Evolutionary conservation across 2,888 invertebrate species (phyloP).

Genomic region (Gymnoscelis rufifasciata): DNA sequence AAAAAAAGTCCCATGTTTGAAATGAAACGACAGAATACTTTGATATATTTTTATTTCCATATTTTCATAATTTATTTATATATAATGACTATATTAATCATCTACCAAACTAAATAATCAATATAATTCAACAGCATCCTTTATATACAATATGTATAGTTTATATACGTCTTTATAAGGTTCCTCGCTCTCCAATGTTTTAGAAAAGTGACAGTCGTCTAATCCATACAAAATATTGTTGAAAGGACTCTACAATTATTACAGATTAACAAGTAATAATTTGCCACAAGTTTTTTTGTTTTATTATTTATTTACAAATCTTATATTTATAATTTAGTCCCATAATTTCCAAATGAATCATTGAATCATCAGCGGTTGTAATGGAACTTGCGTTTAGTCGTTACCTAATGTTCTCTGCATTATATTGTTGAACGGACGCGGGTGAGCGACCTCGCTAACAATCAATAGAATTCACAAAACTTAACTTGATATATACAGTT

Average conservation of each 20-base stretch:
- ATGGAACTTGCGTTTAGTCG: constrained; percentile 35
- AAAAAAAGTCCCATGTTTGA: no score
- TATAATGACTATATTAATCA: constrained; percentile 76
- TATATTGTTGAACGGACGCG: constrained; percentile 11
- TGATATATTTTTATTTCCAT: constrained; percentile 76
- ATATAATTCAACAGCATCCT: constrained; percentile 76
- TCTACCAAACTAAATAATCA: constrained; percentile 75
- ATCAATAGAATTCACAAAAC: constrained; percentile 62
- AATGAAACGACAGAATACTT: constrained; percentile 40
- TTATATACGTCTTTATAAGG: constrained; percentile 52
- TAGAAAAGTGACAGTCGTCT: constrained; percentile 48
- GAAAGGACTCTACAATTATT: constrained; percentile 59
- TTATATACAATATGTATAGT: constrained; percentile 77
- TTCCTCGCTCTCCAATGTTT: constrained; percentile 44
- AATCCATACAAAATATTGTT: constrained; percentile 61
- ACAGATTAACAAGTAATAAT: constrained; percentile 71
- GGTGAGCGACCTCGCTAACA: constrained; percentile 37
- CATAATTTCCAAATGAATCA: constrained; percentile 69
- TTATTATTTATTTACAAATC: constrained; percentile 72
- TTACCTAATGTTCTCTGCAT: constrained; percentile 17
- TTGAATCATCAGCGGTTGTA: constrained; percentile 49
- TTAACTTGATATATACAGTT: constrained; percentile 40
- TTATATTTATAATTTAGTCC: constrained; percentile 74
- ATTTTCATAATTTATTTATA: constrained; percentile 68
- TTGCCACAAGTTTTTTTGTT: constrained; percentile 71